Evolutionary conservation across 2,888 invertebrate genomes (phyloP).

Genomic region (Rotaria magnacalcarata): DNA sequence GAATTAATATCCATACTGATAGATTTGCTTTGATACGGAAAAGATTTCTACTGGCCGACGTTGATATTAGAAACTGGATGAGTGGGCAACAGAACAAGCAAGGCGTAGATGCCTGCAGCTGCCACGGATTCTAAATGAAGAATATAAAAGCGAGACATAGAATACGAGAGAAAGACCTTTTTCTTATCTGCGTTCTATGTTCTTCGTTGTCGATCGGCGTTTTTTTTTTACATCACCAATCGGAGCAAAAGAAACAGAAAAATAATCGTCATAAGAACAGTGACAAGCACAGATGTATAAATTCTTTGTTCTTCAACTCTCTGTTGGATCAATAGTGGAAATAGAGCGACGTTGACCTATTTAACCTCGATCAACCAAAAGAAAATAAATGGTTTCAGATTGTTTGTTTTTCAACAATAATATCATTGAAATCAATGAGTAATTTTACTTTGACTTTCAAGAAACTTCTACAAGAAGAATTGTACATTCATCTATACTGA

Average conservation of each 20-base stretch:
- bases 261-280: neutral
- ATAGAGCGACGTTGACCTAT: neutral
- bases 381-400: neutral
- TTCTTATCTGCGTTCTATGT: neutral
- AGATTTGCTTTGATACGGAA: neutral
- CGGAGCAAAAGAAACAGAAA: neutral
- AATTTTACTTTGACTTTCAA: too few relatives aligned
- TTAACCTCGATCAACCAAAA: neutral
- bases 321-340: neutral
- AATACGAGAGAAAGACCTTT: neutral
- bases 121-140: neutral
- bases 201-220: neutral
- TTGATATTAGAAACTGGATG: neutral
- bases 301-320: neutral
- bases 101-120: constrained; percentile 1
- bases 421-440: too few relatives aligned
- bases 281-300: neutral
- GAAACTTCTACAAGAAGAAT: neutral
- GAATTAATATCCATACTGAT: neutral
- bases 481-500: neutral
- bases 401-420: neutral
- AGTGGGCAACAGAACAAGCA: neutral
- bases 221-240: neutral
- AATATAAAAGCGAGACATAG: neutral
- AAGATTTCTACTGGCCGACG: neutral